Evolutionary conservation across 2,888 invertebrate species (phyloP).

Genomic region (Linnaemya tessellans): DNA sequence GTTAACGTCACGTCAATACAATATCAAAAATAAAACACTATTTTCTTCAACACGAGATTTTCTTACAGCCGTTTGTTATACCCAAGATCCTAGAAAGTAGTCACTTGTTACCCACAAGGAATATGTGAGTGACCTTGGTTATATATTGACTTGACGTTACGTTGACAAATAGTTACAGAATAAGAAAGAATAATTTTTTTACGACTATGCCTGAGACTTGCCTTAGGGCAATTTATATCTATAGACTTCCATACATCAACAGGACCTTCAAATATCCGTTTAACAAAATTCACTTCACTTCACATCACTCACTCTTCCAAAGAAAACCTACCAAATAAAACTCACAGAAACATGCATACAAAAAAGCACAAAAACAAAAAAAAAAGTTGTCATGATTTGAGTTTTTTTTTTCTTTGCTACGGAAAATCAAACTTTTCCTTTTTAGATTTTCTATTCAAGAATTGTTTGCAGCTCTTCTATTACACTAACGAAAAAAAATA

Average conservation of each 20-base stretch:
- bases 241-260: neutral
- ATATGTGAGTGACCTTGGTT: too few species aligned
- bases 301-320: slow-evolving; percentile 22
- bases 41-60: too few species aligned
- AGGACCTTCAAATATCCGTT: slow-evolving; percentile 36
- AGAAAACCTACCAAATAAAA: slow-evolving; percentile 20
- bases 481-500: neutral
- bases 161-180: too few species aligned
- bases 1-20: too few species aligned
- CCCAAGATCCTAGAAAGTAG: too few species aligned
- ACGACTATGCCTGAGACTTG: too few species aligned
- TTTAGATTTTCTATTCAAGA: slow-evolving; percentile 58
- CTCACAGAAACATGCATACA: neutral
- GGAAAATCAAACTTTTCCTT: slow-evolving; percentile 59
- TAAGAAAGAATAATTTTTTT: too few species aligned
- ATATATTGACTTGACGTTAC: too few species aligned
- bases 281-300: slow-evolving; percentile 7
- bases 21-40: too few species aligned
- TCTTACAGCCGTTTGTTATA: too few species aligned
- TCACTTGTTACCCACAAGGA: too few species aligned
- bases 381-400: slow-evolving; percentile 59
- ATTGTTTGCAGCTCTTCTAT: slow-evolving; percentile 38
- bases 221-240: too few species aligned
- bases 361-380: slow-evolving; percentile 1
- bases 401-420: slow-evolving; percentile 56